Evolutionary conservation across 2,888 invertebrate genomes (phyloP).

Genomic region (Ecdyonurus torrentis): DNA sequence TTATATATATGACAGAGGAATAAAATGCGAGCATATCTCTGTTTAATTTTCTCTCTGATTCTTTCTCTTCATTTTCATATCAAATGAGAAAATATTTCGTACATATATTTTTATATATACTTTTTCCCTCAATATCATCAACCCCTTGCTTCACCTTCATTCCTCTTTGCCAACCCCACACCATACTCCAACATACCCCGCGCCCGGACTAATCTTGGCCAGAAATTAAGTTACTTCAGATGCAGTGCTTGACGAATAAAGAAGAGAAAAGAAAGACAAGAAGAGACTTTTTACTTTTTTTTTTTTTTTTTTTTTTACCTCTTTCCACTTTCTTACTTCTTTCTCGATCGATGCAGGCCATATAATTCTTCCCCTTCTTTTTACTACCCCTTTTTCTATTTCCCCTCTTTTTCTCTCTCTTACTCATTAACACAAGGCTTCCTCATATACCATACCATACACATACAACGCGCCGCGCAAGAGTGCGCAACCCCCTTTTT

Average conservation of each 20-base stretch:
- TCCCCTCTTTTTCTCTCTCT: slow-evolving; percentile 3
- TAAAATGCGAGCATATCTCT: neutral
- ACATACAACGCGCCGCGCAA: neutral
- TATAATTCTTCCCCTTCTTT: neutral
- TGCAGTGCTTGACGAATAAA: neutral
- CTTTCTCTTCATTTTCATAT: neutral
- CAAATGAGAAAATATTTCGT: neutral
- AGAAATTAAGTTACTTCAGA: neutral
- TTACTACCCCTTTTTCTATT: neutral
- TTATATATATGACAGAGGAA: neutral
- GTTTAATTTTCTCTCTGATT: neutral
- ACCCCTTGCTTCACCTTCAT: neutral
- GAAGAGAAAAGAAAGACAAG: neutral
- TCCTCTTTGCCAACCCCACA: neutral
- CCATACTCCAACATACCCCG: neutral
- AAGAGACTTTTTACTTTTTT: neutral
- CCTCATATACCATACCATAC: neutral
- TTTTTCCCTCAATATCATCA: neutral
- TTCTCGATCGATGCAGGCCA: neutral
- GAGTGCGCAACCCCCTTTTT: neutral
- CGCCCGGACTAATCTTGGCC: neutral
- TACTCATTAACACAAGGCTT: slow-evolving; percentile 2
- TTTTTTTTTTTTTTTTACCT: neutral
- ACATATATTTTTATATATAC: neutral
- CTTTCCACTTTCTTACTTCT: neutral